Base-by-base conservation (phyloP, 1,140 invertebrate species). In the Argopecten irradians region DNA sequence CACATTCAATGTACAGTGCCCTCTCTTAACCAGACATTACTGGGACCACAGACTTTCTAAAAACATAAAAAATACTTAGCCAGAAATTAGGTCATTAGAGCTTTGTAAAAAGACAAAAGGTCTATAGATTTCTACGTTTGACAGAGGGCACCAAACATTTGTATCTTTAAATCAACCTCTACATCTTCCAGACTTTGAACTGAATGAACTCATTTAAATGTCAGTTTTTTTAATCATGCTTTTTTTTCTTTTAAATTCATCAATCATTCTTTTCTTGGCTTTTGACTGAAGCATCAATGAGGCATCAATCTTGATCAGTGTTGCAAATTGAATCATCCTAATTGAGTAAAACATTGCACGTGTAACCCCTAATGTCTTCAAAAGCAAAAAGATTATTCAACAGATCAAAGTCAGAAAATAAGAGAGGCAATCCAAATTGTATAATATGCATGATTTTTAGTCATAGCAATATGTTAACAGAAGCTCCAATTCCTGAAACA, bases 91-190 rank as follows among this genome's bases (percentile, higher is more conserved):
- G 13, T 39, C 5, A 39, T 8, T 39, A 8, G 36, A 39, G 36
- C 13, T 39, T 39, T 39, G 36, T 8, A 39, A 39, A 39, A 39
- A 39, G 13, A 39, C 36, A 39, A 8, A 13, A 46, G 3, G 13
- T 46, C 14, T 11, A 16, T 16, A 71, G n/a, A 71, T 8, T n/a
- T 71, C 55, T 71, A 28, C 22, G n/a, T 71, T 71, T 0, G 55
- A 71, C n/a, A 71, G 55, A 71, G 22, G 55, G 11, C 55, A 71
- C 55, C n/a, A n/a, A n/a, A n/a, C n/a, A n/a, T n/a, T n/a, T 71
- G 55, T 71, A 28, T 71, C n/a, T 71, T 71, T 71, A 71, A n/a
- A 71, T 71, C 55, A 71, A 71, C 55, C 55, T 71, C 55, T 28
- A 28, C n/a, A 71, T 28, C 28, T 28, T 71, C 55, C 55, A 5